Conservation (phyloP, 2,797 vertebrate species). For the Anomalospiza imberbis region DNA sequence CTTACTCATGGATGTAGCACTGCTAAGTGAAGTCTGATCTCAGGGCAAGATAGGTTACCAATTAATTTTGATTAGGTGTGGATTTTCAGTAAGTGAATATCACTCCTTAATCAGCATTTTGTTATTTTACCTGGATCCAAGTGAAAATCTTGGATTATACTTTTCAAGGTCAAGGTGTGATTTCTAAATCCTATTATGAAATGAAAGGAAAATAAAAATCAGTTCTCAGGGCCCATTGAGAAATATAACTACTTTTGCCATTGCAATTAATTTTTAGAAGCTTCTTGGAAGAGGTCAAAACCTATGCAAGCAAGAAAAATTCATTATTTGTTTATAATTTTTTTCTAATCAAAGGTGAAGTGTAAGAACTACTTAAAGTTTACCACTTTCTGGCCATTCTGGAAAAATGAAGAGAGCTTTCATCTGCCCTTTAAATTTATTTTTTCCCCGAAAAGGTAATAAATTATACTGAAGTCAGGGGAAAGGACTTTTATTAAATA, state of each 20-base stretch:
- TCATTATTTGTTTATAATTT: not conserved
- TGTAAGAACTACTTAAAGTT: not conserved
- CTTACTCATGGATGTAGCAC: accelerated
- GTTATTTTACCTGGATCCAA: not conserved
- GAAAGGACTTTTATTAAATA: conserved; percentile 13
- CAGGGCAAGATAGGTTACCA: not conserved
- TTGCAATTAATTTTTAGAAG: not conserved
- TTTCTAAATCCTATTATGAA: not conserved
- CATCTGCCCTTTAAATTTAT: not conserved
- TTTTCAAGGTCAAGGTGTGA: not conserved
- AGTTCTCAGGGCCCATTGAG: not conserved
- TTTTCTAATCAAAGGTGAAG: not conserved
- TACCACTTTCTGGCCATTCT: not conserved
- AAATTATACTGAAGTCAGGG: not conserved
- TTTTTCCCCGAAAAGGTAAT: not conserved
- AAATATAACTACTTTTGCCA: not conserved
- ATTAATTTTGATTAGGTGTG: not conserved
- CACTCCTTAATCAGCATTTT: not conserved
- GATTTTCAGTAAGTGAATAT: not conserved
- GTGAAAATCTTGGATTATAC: not conserved
- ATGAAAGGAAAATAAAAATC: not conserved
- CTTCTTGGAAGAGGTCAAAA: not conserved
- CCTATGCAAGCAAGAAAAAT: not conserved
- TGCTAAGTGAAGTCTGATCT: not conserved
- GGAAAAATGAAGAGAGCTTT: not conserved